Evolutionary conservation across 1,140 invertebrate genomes (phyloP).

Genomic region (Phthorimaea operculella): DNA sequence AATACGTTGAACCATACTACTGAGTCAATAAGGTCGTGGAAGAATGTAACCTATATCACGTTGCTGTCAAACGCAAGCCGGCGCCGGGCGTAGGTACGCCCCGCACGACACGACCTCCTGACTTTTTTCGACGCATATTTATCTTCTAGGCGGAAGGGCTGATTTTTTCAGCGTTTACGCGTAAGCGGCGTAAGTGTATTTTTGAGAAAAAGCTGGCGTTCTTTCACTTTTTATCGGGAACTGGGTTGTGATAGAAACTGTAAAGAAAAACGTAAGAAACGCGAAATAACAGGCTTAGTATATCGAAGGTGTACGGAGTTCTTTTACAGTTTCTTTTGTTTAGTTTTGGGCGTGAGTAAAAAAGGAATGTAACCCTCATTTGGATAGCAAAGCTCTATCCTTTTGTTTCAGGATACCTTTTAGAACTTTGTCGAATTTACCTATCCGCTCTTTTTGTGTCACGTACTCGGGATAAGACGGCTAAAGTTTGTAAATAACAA

Average conservation of each 20-base stretch:
- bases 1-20: conserved; percentile 22
- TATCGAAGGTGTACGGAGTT: no score
- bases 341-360: no score
- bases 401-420: background rate
- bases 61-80: background rate
- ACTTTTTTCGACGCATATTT: conserved; percentile 3
- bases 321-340: no score
- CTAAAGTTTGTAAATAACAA: conserved; percentile 1
- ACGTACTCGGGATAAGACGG: background rate
- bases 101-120: background rate
- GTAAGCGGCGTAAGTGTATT: no score
- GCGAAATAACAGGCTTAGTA: no score
- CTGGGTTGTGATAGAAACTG: no score
- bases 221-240: no score
- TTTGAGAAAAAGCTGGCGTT: no score
- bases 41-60: conserved; percentile 9
- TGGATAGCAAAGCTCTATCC: no score
- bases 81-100: background rate
- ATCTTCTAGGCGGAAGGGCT: background rate
- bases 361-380: no score
- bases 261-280: no score
- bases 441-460: background rate
- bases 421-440: background rate
- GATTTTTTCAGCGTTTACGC: background rate
- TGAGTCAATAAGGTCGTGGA: conserved; percentile 12